Conservation (phyloP, 2,888 invertebrate species). For the Melanotus villosus region DNA sequence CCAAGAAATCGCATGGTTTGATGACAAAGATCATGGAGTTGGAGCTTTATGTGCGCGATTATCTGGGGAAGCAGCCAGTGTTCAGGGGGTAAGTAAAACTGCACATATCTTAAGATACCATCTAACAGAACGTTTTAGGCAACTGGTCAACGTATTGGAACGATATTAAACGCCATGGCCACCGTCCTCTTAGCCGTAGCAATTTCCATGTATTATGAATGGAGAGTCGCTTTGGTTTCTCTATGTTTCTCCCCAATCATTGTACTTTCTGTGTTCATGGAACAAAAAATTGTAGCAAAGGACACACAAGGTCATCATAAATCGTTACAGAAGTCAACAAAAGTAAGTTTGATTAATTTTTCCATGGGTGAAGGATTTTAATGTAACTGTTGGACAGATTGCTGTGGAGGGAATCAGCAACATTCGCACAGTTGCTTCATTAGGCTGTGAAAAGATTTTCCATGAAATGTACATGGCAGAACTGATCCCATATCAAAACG, state of each 20-base stretch:
- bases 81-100: constrained; percentile 84
- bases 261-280: constrained; percentile 76
- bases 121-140: too few relatives aligned
- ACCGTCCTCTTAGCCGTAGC: constrained; percentile 77
- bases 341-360: too few relatives aligned
- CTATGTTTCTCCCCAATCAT: constrained; percentile 82
- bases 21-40: constrained; percentile 79
- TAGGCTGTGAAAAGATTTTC: constrained; percentile 80
- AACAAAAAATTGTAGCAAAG: constrained; percentile 76
- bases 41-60: constrained; percentile 83
- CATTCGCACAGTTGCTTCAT: constrained; percentile 82
- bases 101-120: too few relatives aligned
- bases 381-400: constrained; percentile 72
- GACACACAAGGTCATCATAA: constrained; percentile 79
- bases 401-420: constrained; percentile 86
- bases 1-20: constrained; percentile 85
- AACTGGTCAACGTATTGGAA: constrained; percentile 85
- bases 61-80: constrained; percentile 83
- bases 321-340: constrained; percentile 81
- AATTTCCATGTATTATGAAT: constrained; percentile 80
- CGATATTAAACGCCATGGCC: constrained; percentile 80
- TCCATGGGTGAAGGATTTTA: too few relatives aligned
- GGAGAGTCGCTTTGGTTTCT: constrained; percentile 82
- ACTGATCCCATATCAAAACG: constrained; percentile 73
- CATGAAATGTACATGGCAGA: constrained; percentile 74